Base-by-base conservation (phyloP, 1,140 invertebrate genomes). In the Vanessa atalanta region DNA sequence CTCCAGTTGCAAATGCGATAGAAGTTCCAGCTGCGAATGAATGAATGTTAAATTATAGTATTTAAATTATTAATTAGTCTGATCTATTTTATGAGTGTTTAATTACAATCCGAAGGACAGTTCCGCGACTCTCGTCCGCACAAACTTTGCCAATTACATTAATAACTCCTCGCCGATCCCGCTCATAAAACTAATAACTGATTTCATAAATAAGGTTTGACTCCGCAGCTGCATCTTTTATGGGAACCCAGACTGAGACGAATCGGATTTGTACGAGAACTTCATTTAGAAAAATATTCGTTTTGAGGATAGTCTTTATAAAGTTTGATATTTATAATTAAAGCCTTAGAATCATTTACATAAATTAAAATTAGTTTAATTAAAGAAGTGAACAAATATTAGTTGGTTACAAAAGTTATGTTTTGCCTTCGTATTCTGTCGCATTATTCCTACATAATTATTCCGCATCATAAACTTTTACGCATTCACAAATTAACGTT, bases 101-200 rank as follows among this genome's bases (percentile, higher is more conserved):
- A 57, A 57, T 57, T 23, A 26, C 53, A 16, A 12, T 57, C 20
- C 20, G 53, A 61, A 61, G 57, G 57, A 61, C 26, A 37, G 12
- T 31, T 31, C 26, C 26, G 26, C 26, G 26, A 31, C 3, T 31
- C 57, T 61, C 23, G 57, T 37, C 26, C 26, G 57, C 14, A n/a
- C 63, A 63, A 70, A 57, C n/a, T 70, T 70, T 70, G 43, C 16
- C 55, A 70, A 70, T 70, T 70, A 70, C 68, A 63, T 70, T 70
- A 63, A 63, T 70, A 70, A 70, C 68, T 70, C 68, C 23, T 43
- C 67, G 23, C 15, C 55, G 53, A 70, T 57, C 55, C 55, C 47
- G 55, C 68, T 63, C 57, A 50, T 63, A 61, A 63, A 70, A 70
- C 47, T 70, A 70, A 70, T 61, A 70, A 70, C 55, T 61, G 57